Evolutionary conservation across 2,113 vertebrate genomes (phyloP), one percentile per base, ranked within the genome.

Genomic region (Nipponia nippon): DNA sequence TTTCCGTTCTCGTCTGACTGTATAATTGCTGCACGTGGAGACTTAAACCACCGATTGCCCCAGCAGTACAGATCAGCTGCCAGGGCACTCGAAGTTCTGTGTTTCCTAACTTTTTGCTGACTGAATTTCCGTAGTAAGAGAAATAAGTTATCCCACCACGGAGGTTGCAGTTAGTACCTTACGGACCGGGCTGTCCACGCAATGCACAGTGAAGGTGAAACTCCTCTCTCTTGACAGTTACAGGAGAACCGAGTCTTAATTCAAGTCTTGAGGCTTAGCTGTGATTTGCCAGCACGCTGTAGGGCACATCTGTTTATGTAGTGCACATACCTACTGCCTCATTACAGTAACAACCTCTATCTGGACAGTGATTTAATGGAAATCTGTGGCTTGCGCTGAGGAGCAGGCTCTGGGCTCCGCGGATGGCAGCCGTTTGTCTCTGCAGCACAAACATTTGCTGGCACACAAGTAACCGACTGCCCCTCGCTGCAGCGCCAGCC

Each of bases 271-370:
- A 58, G 75, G 34, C 42, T 85, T 58, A 2, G 6, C 55, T 11
- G 3, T 1, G n/a, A 10, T 13, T 18, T 56, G 23, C 50, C 81
- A 34, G 5, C 27, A 7, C 1, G 0, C 16, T 18, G 30, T 0
- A 23, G 67, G 73, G 62, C 76, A 59, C 42, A 2, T 11, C 61
- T 42, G 62, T 38, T 36, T 13, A 10, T 10, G 6, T 1, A 13
- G 34, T 2, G n/a, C 17, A 11, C 6, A 7, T 8, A 16, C 50
- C 55, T 6, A 7, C 59, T 14, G 2, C 44, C 49, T n/a, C 36
- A 3, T 9, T 25, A 10, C 14, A 3, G 3, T 7, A 40, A 16
- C 38, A 44, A 7, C 5, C 6, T 20, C 0, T 16, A 1, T 5
- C 63, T 36, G 47, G 36, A 6, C 32, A 23, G 38, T 1, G 62